Conservation (phyloP, 2,888 invertebrate genomes). For the Andrena marginata region DNA sequence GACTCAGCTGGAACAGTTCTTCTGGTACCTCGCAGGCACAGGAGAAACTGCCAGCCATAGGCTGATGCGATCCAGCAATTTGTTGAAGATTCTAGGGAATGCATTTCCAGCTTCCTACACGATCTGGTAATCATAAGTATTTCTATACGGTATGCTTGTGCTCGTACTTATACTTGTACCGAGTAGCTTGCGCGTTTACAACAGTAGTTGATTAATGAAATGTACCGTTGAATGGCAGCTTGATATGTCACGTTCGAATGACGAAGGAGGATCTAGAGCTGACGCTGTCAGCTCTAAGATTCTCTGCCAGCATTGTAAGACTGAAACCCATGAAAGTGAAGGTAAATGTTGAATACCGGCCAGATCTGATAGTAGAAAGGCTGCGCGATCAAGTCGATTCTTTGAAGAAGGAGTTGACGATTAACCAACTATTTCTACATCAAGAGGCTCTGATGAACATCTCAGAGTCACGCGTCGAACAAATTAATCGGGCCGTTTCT, state of each 20-base stretch:
- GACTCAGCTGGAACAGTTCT: conserved; percentile 83
- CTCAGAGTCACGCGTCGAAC: conserved; percentile 79
- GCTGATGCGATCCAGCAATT: conserved; percentile 78
- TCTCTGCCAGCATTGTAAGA: conserved; percentile 77
- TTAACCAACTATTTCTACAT: conserved; percentile 81
- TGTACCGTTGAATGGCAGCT: conserved; percentile 72
- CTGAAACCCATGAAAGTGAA: conserved; percentile 65
- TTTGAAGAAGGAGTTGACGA: conserved; percentile 79
- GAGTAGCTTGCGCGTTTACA: background rate
- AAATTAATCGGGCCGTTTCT: conserved; percentile 80
- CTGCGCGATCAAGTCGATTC: conserved; percentile 77
- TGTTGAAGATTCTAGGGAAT: conserved; percentile 83
- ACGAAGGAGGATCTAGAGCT: conserved; percentile 79
- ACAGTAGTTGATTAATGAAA: background rate
- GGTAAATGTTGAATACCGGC: conserved; percentile 67
- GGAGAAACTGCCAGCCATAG: conserved; percentile 68
- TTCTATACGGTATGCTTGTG: background rate
- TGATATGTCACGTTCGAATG: conserved; percentile 84
- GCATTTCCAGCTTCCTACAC: conserved; percentile 79
- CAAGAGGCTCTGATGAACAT: conserved; percentile 80
- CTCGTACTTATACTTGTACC: background rate
- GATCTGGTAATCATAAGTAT: conserved; percentile 78
- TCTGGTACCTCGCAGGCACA: conserved; percentile 71
- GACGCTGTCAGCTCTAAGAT: conserved; percentile 83
- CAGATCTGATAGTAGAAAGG: conserved; percentile 71